Base-by-base conservation (phyloP, 2,888 invertebrate genomes). In the Cheilosia variabilis region DNA sequence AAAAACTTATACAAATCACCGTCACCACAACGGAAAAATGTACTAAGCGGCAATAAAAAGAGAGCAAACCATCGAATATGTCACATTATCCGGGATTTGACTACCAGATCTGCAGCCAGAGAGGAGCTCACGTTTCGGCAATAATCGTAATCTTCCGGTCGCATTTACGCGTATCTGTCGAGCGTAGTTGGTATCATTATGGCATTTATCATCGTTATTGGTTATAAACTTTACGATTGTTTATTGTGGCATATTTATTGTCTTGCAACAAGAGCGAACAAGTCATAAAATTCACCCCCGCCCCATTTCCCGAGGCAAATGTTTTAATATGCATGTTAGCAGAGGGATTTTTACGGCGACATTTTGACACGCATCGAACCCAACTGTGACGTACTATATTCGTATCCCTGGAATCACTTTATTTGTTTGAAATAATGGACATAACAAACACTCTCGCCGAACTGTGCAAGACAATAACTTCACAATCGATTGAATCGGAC, bases 181-280 rank as follows among this genome's bases (percentile, higher is more conserved):
- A 55, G 57, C 50, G 55, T 55, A 72, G 65, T 45, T 9, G 9
- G 9, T 47, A 47, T 19, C 10, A 57, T 43, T 72, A 55, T 71
- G 69, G 50, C 55, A 69, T 78, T 78, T 78, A 78, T 79, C 71
- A 53, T 65, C 62, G 53, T 78, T 79, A 72, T 79, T 72, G 78
- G 78, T 58, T 71, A 63, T 72, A 79, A 79, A 79, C 31, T 72
- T 71, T 79, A 65, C 65, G 71, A 72, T 58, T 79, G 63, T 79
- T 79, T 79, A 69, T 62, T 71, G 69, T 63, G 69, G 62, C 37
- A 13, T 63, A 55, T 76, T 76, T 68, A 68, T 62, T 69, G 55
- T 34, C 68, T 41, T 13, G 19, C 63, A 22, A 34, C 65, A 27
- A 17, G 43, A 13, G 34, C 10, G 17, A 60, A 41, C 45, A 60